Evolutionary conservation across 2,113 vertebrate genomes (phyloP).

Genomic region (Hassar affinis): DNA sequence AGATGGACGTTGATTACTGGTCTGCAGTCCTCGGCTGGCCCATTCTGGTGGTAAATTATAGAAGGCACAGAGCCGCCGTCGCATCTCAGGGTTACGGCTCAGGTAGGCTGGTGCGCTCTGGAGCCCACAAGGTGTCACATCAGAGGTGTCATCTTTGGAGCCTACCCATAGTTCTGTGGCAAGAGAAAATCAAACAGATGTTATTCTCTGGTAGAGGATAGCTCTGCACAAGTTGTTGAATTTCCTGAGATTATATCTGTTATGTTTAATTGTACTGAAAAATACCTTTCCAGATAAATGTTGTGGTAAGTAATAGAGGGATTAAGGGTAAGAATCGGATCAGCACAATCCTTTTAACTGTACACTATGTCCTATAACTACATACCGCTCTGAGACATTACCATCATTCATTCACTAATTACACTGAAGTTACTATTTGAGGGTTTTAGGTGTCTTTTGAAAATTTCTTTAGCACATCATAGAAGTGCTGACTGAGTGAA

Average conservation of each 20-base stretch:
- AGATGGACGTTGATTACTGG: background rate
- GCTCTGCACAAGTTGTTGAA: background rate
- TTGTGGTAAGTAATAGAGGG: background rate
- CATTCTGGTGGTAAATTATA: conserved; percentile 37
- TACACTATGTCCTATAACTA: conserved; percentile 15
- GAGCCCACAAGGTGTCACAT: conserved; percentile 28
- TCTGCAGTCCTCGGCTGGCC: conserved; percentile 37
- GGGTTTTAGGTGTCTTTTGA: background rate
- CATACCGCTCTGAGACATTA: background rate
- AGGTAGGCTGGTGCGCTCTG: conserved; percentile 17
- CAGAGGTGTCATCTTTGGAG: conserved; percentile 1
- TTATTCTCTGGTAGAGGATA: background rate
- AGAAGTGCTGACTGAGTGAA: background rate
- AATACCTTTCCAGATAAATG: background rate
- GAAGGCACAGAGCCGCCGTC: conserved; percentile 41
- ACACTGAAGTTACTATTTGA: background rate
- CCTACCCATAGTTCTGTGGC: conserved; percentile 18
- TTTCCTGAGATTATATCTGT: background rate
- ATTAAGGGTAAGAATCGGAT: conserved; percentile 32
- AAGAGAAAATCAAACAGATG: conserved; percentile 2
- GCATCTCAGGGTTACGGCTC: conserved; percentile 51
- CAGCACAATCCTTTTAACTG: conserved; percentile 37
- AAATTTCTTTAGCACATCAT: background rate
- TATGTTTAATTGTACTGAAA: background rate
- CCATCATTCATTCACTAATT: background rate